phyloP scores from a whole-genome alignment of 2,113 vertebrate genomes.

The Axis porcinus region DNA sequence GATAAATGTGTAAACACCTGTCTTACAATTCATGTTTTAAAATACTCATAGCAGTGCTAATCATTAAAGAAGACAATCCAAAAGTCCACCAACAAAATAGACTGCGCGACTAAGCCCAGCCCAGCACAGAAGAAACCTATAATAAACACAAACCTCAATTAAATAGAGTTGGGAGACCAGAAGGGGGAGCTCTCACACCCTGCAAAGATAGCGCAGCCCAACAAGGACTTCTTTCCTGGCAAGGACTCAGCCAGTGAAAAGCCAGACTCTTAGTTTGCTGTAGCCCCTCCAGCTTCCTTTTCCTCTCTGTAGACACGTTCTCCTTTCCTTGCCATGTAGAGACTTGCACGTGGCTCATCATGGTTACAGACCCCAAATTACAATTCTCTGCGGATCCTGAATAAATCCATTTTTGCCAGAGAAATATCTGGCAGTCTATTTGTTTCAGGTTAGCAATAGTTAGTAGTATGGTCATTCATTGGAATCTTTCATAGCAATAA shows the following conservation, averaged over 20 bases:
- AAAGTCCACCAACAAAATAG: background rate
- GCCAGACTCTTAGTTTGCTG: background rate
- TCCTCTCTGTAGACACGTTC: background rate
- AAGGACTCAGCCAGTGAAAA: background rate
- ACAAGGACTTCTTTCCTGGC: background rate
- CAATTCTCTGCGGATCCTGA: background rate
- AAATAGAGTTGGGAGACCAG: background rate
- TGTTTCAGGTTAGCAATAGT: background rate
- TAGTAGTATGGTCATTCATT: background rate
- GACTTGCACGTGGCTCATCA: background rate
- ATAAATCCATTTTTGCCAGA: background rate
- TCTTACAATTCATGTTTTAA: background rate
- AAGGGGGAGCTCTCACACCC: background rate
- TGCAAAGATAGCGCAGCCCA: background rate
- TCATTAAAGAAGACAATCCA: background rate
- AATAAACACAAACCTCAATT: background rate
- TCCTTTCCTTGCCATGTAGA: background rate
- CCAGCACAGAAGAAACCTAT: background rate
- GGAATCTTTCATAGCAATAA: background rate
- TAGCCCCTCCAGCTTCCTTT: background rate
- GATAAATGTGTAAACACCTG: background rate
- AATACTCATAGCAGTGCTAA: background rate
- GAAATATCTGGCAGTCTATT: background rate
- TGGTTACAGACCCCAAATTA: background rate
- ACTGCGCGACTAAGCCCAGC: background rate